phyloP scores from a whole-genome alignment of 1,140 invertebrate genomes.

The Gryon sp. region DNA sequence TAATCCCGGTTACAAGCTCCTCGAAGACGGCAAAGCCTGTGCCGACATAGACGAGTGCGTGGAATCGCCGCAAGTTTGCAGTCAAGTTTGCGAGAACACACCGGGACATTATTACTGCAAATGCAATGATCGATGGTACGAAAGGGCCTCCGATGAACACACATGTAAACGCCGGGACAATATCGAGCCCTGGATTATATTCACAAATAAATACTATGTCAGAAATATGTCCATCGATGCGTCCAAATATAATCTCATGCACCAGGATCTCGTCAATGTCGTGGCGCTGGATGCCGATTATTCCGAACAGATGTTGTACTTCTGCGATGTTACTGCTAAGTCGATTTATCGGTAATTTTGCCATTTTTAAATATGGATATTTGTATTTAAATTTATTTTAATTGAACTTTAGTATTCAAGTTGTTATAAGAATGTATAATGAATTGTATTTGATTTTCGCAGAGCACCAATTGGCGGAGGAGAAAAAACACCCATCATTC shows the following conservation, averaged over 20 bases:
- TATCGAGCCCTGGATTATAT: slow-evolving; percentile 94
- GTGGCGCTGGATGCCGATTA: slow-evolving; percentile 97
- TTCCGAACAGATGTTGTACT: slow-evolving; percentile 91
- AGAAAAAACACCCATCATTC: slow-evolving; percentile 90
- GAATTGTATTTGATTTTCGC: slow-evolving; percentile 1
- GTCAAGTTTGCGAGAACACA: slow-evolving; percentile 96
- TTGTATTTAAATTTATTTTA: slow-evolving; percentile 1
- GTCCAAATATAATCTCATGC: slow-evolving; percentile 90
- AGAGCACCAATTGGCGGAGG: slow-evolving; percentile 75
- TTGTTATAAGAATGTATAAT: too few relatives aligned
- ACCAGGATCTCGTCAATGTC: slow-evolving; percentile 97
- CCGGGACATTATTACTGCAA: slow-evolving; percentile 97
- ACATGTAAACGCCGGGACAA: slow-evolving; percentile 93
- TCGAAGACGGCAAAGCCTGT: slow-evolving; percentile 92
- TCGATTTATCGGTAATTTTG: slow-evolving; percentile 90
- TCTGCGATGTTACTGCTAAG: slow-evolving; percentile 96
- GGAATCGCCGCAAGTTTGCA: slow-evolving; percentile 94
- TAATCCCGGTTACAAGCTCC: slow-evolving; percentile 93
- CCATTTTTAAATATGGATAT: too few relatives aligned
- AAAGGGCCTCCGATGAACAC: slow-evolving; percentile 90
- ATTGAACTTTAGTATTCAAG: too few relatives aligned
- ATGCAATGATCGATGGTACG: slow-evolving; percentile 96
- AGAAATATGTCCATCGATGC: slow-evolving; percentile 96
- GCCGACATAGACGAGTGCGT: slow-evolving; percentile 96
- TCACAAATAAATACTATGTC: slow-evolving; percentile 99